Base-by-base conservation (phyloP, 2,797 vertebrate genomes). In the Neopelma chrysocephalum region DNA sequence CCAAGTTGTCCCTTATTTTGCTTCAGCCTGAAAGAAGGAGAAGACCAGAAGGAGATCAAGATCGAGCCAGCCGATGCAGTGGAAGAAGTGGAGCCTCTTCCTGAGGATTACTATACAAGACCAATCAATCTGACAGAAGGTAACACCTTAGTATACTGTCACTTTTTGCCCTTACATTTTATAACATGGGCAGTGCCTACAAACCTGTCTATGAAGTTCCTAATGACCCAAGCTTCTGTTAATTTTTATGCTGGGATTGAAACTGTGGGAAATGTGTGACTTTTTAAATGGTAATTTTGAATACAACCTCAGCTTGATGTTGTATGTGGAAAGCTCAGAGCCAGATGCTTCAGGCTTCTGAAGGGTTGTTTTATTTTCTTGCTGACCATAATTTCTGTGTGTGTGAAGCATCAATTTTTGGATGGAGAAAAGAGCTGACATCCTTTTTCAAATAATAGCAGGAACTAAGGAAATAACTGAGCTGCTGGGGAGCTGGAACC, bases 81-180 rank as follows among this genome's bases (percentile, higher is more conserved):
- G 22, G 99, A 99, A 95, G 99, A 99, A 98, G 99, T 99, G 87
- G 99, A 99, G 56, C 99, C 99, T 15, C 98, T 99, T 20, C 99
- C 99, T 88, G 99, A 99, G 73, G 99, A 99, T 95, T 99, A 98
- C 96, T 99, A 99, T 58, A 99, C 99, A 9, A 97, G 98, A 66
- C 98, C 99, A 80, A 98, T 99, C 84, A 99, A 98, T 95, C 98
- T 99, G 91, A 99, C 99, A n/a, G 99, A 99, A 97, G 99, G 99
- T 99, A 96, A 82, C 75, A 58, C 29, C 9, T 94, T 51, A 65
- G 8, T 61, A 12, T 77, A 89, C 61, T 81, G 5, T 53, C 34
- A 43, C 60, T 27, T 38, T 45, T 82, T 62, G 8, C 14, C 47
- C 50, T 84, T 65, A 17, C 0, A 0, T 79, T 92, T 65, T 40